Percentiles rank a stretch among this genome's conserved stretches.
These are phyloP conservation scores for Microtus oregoni DNA, from an alignment of 2,113 vertebrate species.

Conservation along the genomic window DNA sequence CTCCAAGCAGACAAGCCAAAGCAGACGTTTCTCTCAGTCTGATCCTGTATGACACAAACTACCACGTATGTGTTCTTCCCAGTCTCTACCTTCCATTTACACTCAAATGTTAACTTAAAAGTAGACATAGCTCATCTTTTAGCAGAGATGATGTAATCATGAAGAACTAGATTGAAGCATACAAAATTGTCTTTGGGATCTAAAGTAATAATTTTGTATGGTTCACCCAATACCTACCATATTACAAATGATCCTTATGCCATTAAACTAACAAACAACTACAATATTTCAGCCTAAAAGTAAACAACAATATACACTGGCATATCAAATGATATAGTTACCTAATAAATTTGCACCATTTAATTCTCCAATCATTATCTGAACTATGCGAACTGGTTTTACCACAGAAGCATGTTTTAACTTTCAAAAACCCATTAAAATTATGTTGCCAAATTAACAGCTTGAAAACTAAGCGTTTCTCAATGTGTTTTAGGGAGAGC, in stretches of 20 bases:
- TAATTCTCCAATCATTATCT: background rate
- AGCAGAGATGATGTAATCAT: background rate
- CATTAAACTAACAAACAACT: constrained; percentile 11
- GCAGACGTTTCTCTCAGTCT: background rate
- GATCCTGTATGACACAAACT: background rate
- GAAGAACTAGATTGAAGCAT: background rate
- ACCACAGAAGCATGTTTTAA: background rate
- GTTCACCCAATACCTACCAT: background rate
- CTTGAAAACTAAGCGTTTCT: background rate
- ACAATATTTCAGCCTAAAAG: constrained; percentile 5
- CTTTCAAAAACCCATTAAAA: background rate
- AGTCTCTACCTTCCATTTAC: background rate
- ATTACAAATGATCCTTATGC: background rate
- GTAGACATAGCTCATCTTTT: background rate
- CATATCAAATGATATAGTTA: constrained; percentile 1
- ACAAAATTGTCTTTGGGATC: background rate
- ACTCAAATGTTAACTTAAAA: background rate
- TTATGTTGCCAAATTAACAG: background rate
- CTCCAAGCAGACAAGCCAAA: background rate
- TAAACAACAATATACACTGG: background rate
- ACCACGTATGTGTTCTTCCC: background rate
- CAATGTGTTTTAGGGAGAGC: background rate
- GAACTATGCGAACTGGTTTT: background rate
- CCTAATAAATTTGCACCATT: background rate
- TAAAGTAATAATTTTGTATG: background rate